Evolutionary conservation across 1,140 invertebrate genomes (phyloP).

Genomic region (Psix sp.): DNA sequence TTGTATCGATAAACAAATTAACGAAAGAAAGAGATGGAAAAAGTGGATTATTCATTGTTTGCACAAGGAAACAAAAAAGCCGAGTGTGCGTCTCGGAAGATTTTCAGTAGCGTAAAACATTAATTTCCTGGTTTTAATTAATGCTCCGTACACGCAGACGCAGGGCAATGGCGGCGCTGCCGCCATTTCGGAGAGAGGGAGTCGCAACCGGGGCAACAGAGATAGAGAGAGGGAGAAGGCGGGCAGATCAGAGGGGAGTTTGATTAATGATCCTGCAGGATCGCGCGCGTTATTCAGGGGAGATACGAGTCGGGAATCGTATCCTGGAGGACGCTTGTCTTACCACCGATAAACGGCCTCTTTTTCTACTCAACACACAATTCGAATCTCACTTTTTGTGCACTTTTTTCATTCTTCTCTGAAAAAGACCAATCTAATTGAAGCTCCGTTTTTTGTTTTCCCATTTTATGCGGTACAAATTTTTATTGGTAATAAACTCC

Average conservation of each 20-base stretch:
- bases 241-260: constrained; percentile 69
- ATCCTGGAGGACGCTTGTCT: constrained; percentile 69
- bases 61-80: background rate
- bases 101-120: constrained; percentile 70
- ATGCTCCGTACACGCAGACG: constrained; percentile 70
- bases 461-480: background rate
- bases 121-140: constrained; percentile 78
- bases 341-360: constrained; percentile 42
- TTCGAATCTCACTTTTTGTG: constrained; percentile 44
- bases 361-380: constrained; percentile 39
- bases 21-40: background rate
- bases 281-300: constrained; percentile 39
- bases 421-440: constrained; percentile 2
- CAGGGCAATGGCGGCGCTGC: constrained; percentile 70
- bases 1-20: background rate
- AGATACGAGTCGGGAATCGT: constrained; percentile 56
- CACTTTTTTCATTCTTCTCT: constrained; percentile 10
- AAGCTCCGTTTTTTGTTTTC: constrained; percentile 1
- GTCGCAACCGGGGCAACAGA: constrained; percentile 34
- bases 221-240: constrained; percentile 64
- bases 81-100: constrained; percentile 23
- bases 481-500: no score
- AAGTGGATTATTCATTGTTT: constrained; percentile 8
- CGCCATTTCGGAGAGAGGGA: constrained; percentile 61
- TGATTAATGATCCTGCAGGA: constrained; percentile 76